These are phyloP conservation scores for Lepidothrix coronata DNA, from an alignment of 2,113 vertebrate species.

Conservation along the genomic window DNA sequence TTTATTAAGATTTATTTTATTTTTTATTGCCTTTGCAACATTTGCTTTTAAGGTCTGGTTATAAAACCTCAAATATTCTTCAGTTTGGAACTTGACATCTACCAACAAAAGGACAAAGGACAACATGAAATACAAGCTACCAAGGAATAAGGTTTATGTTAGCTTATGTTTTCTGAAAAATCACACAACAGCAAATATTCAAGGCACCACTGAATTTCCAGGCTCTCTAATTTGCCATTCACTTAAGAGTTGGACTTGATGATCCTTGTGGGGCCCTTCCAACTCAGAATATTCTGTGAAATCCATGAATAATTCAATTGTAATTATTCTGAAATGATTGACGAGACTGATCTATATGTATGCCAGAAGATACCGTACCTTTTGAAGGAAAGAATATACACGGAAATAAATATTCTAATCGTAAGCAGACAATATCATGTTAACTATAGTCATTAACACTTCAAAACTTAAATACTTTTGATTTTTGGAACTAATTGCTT, in stretches of 20 bases:
- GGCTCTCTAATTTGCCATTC: not conserved
- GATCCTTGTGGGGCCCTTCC: not conserved
- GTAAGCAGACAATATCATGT: not conserved
- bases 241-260: not conserved
- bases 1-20: slow-evolving; percentile 56
- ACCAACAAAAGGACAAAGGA: slow-evolving; percentile 32
- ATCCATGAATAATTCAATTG: not conserved
- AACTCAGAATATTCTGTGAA: not conserved
- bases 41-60: not conserved
- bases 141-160: not conserved
- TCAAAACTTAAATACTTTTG: not conserved
- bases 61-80: slow-evolving; percentile 35
- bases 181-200: not conserved
- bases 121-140: not conserved
- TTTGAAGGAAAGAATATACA: not conserved
- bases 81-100: slow-evolving; percentile 1
- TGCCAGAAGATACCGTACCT: not conserved
- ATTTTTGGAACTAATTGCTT: not conserved
- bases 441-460: not conserved
- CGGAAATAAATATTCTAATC: not conserved
- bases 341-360: not conserved
- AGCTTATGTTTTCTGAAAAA: slow-evolving; percentile 2
- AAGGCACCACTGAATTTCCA: not conserved
- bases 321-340: not conserved
- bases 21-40: slow-evolving; percentile 42